Conservation (phyloP, 2,113 vertebrate species). For the Ictalurus punctatus region DNA sequence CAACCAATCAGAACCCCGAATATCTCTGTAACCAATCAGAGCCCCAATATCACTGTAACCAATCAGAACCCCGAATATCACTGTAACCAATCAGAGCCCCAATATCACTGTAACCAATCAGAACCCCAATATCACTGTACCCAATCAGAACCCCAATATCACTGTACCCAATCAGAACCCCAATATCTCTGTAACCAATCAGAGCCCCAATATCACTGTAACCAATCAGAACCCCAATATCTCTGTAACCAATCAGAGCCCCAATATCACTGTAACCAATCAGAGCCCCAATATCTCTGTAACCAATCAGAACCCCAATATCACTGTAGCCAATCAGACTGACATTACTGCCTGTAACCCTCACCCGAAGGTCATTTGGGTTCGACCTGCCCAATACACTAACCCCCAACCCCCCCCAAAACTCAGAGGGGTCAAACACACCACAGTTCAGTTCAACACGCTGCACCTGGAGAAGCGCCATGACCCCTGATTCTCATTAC, state of each 20-base stretch:
- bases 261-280: neutral
- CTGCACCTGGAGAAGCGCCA: neutral
- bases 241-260: too few relatives aligned
- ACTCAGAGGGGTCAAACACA: neutral
- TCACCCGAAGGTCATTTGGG: neutral
- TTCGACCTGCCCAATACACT: neutral
- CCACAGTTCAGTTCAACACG: too few relatives aligned
- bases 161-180: neutral
- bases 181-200: too few relatives aligned
- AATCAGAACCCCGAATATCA: too few relatives aligned
- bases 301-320: neutral
- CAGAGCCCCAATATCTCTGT: neutral
- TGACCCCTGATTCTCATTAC: neutral
- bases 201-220: too few relatives aligned
- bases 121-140: too few relatives aligned
- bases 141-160: too few relatives aligned
- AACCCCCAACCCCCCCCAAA: neutral
- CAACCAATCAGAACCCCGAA: neutral
- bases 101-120: too few relatives aligned
- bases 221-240: too few relatives aligned
- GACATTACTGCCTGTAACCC: too few relatives aligned
- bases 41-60: too few relatives aligned
- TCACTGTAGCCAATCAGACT: neutral
- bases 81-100: neutral
- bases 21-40: neutral